Evolutionary conservation across 2,113 vertebrate genomes (phyloP).

Genomic region (Ochotona curzoniae): DNA sequence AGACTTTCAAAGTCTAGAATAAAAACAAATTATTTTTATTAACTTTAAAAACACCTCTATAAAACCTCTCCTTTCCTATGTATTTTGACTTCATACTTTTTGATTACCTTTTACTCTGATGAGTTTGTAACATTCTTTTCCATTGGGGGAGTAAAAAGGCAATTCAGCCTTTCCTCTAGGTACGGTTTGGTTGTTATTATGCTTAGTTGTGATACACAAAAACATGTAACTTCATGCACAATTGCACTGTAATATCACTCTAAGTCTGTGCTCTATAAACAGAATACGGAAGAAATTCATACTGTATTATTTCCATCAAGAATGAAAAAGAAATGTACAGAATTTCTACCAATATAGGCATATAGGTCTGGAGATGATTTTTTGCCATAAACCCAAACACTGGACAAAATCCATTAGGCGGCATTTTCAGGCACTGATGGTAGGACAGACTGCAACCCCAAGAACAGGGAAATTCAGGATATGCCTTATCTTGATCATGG

Average conservation of each 20-base stretch:
- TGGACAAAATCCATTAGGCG: not conserved
- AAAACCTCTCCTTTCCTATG: not conserved
- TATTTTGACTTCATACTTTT: not conserved
- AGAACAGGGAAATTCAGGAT: too few relatives aligned
- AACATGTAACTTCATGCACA: not conserved
- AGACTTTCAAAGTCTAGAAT: not conserved
- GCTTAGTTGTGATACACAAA: conserved; percentile 11
- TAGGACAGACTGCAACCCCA: not conserved
- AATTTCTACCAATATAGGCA: not conserved
- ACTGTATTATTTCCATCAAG: not conserved
- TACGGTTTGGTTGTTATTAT: not conserved
- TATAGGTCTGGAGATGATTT: not conserved
- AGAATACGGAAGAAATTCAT: not conserved
- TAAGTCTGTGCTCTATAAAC: not conserved
- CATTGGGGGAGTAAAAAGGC: not conserved
- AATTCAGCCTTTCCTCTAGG: not conserved
- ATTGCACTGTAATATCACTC: not conserved
- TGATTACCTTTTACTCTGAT: not conserved
- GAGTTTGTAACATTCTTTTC: conserved; percentile 22
- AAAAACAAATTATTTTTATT: conserved; percentile 13
- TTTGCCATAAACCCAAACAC: not conserved
- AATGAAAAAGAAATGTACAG: not conserved
- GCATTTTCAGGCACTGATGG: not conserved
- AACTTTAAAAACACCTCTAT: not conserved
- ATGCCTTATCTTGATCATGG: not conserved